Conservation (phyloP, 1,140 invertebrate genomes). For the Bradynema listronoti region DNA sequence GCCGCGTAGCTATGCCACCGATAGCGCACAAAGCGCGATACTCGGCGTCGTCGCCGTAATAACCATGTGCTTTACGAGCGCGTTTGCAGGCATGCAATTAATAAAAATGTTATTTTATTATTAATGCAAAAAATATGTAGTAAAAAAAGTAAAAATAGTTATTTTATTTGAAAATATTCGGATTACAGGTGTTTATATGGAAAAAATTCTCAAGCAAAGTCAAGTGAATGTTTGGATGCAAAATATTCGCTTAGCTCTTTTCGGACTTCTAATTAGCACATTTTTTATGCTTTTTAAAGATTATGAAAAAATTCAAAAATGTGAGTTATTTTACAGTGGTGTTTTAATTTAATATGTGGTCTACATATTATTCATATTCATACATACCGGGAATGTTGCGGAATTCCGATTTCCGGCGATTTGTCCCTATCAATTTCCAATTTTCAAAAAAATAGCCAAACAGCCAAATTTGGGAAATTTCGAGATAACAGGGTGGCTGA, state of each 20-base stretch:
- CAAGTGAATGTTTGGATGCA: slow-evolving; percentile 52
- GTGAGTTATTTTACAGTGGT: slow-evolving; percentile 19
- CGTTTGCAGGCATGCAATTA: slow-evolving; percentile 56
- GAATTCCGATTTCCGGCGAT: neutral
- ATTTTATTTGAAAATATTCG: slow-evolving; percentile 4
- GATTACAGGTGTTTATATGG: slow-evolving; percentile 52
- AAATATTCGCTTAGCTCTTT: slow-evolving; percentile 49
- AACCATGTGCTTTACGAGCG: slow-evolving; percentile 56
- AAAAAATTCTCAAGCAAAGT: slow-evolving; percentile 47
- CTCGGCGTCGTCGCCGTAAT: slow-evolving; percentile 47
- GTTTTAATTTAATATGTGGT: neutral
- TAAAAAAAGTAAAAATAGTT: neutral
- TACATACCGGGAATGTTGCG: neutral
- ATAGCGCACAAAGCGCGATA: slow-evolving; percentile 36
- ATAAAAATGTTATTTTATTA: slow-evolving; percentile 13
- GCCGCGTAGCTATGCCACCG: slow-evolving; percentile 12
- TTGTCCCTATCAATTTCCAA: neutral
- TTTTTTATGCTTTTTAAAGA: slow-evolving; percentile 47
- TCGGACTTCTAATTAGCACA: slow-evolving; percentile 45
- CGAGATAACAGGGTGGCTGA: too few relatives aligned
- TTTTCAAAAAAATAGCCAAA: too few relatives aligned
- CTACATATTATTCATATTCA: neutral
- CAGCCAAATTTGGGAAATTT: too few relatives aligned
- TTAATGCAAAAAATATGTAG: neutral
- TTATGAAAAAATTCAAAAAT: slow-evolving; percentile 34